Conservation (phyloP, 2,113 vertebrate genomes). For the Boulengeromyrus knoepffleri region DNA sequence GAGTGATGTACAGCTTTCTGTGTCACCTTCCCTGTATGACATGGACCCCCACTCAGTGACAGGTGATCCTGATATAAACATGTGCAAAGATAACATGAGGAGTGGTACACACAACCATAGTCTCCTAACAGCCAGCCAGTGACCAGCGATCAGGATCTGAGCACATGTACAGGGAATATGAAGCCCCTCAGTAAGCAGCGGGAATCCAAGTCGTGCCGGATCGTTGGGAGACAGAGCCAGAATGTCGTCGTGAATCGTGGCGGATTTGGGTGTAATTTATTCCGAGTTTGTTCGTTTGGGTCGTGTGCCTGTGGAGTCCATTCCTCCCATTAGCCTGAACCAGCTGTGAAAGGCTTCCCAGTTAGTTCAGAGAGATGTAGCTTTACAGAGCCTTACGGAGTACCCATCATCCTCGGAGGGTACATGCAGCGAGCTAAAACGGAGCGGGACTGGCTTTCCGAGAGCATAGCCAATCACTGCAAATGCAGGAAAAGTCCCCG, state of each 20-base stretch:
- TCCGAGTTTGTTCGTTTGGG: neutral
- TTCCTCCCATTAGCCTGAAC: neutral
- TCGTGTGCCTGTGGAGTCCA: neutral
- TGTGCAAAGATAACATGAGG: neutral
- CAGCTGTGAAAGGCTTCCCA: neutral
- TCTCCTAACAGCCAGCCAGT: neutral
- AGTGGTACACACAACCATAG: neutral
- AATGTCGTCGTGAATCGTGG: neutral
- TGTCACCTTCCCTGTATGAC: neutral
- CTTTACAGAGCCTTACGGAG: neutral
- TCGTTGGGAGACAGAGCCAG: neutral
- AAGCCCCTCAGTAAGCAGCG: neutral
- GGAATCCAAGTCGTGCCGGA: neutral
- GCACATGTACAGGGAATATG: neutral
- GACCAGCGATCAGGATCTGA: neutral
- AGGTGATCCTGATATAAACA: neutral
- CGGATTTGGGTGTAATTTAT: constrained; percentile 5
- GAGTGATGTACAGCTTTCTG: neutral
- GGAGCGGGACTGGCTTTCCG: neutral
- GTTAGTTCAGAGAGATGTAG: neutral
- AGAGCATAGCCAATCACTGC: neutral
- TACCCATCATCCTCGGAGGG: neutral
- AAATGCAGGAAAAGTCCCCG: neutral
- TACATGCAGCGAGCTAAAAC: neutral
- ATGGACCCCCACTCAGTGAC: neutral